phyloP scores from a whole-genome alignment of 2,113 vertebrate species.

The Quiscalus mexicanus region DNA sequence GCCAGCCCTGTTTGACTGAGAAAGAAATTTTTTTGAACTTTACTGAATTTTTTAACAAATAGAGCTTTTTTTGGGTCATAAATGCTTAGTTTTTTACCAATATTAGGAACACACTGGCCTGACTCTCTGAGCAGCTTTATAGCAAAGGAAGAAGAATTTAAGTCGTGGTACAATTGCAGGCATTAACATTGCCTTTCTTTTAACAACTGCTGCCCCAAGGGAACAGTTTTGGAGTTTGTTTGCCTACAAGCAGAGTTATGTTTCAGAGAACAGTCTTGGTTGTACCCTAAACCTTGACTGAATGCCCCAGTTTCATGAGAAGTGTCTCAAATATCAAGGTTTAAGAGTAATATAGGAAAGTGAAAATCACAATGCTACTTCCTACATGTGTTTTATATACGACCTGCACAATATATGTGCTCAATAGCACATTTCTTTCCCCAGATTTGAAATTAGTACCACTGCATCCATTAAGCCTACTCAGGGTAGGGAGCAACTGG shows the following conservation, averaged over 20 bases:
- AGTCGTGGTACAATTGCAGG: neutral
- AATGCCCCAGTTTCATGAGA: slow-evolving; percentile 4
- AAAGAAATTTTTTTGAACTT: slow-evolving; percentile 66
- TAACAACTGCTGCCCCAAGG: neutral
- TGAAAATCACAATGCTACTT: neutral
- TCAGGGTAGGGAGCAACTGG: neutral
- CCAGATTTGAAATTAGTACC: neutral
- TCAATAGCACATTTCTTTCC: neutral
- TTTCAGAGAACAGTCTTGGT: neutral
- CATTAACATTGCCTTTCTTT: slow-evolving; percentile 1
- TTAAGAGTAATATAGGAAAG: neutral
- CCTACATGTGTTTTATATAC: neutral
- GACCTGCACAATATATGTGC: neutral
- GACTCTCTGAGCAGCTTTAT: neutral
- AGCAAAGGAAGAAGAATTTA: neutral
- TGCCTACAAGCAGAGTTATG: neutral
- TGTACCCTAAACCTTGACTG: neutral
- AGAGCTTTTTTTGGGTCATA: slow-evolving; percentile 3
- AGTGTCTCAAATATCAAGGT: slow-evolving; percentile 6
- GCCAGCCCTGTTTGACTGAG: neutral
- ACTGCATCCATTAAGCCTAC: neutral
- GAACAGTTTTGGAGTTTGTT: neutral
- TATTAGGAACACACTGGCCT: neutral
- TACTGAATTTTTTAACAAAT: slow-evolving; percentile 40
- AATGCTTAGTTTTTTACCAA: slow-evolving; percentile 3